Conservation (phyloP, 2,113 vertebrate genomes). For the Panthera tigris region DNA sequence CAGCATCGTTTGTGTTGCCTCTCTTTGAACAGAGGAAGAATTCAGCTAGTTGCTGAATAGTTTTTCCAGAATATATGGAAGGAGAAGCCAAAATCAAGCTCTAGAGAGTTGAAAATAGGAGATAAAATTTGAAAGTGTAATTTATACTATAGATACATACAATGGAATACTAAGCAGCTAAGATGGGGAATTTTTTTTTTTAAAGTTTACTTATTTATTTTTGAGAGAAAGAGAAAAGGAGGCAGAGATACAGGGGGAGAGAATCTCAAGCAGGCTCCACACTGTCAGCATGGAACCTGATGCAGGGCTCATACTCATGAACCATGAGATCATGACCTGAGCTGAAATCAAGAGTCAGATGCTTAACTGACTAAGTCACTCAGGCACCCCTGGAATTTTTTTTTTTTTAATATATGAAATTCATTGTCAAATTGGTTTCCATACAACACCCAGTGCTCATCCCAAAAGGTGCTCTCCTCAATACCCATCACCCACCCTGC, state of each 20-base stretch:
- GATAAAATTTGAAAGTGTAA: conserved; percentile 15
- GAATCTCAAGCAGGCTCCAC: too few relatives aligned
- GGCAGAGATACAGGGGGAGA: too few relatives aligned
- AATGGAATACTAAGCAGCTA: neutral
- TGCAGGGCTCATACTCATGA: neutral
- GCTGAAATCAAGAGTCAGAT: neutral
- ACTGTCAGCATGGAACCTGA: too few relatives aligned
- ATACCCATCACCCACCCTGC: too few relatives aligned
- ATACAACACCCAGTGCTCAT: too few relatives aligned
- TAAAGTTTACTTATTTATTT: too few relatives aligned
- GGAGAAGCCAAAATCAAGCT: conserved; percentile 8
- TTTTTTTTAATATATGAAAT: too few relatives aligned
- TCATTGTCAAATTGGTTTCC: too few relatives aligned
- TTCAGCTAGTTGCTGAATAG: neutral
- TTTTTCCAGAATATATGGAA: neutral
- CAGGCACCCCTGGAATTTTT: neutral
- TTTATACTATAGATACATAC: neutral
- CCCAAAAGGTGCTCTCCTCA: too few relatives aligned
- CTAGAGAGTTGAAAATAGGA: neutral
- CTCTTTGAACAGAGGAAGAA: conserved; percentile 10
- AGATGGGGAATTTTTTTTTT: neutral
- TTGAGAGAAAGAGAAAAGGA: too few relatives aligned
- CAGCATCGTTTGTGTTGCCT: neutral
- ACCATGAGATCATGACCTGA: neutral
- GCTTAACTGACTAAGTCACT: neutral